A percentile compares a stretch with the other conserved stretches of the same genome.
Conservation (phyloP, 2,797 vertebrate species). For the Anguilla megastoma region DNA sequence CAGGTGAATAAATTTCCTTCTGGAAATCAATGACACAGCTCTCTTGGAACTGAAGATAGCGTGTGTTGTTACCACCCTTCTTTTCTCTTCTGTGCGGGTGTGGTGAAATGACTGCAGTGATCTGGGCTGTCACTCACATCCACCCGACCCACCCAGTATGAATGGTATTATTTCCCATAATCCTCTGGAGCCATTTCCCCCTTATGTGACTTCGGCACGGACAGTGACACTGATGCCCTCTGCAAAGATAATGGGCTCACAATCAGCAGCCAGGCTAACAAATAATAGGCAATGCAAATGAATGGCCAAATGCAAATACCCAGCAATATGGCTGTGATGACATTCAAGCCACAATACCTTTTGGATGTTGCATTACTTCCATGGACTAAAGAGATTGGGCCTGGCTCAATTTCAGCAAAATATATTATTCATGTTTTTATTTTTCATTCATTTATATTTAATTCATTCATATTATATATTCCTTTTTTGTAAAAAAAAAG, state of each 20-base stretch:
- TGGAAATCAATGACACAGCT: neutral
- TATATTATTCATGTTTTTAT: neutral
- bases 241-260: neutral
- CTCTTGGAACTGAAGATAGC: neutral
- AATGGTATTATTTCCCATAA: neutral
- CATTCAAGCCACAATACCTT: neutral
- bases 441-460: neutral
- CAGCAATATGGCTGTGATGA: neutral
- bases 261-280: neutral
- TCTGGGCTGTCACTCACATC: neutral
- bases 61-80: neutral
- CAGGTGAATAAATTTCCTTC: neutral
- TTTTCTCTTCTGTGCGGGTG: neutral
- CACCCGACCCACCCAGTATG: neutral
- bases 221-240: neutral
- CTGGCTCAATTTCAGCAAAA: neutral
- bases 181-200: neutral
- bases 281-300: constrained; percentile 1
- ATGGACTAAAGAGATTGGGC: neutral
- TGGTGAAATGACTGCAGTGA: neutral
- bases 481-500: neutral
- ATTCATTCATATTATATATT: neutral
- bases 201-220: neutral
- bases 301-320: neutral
- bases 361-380: neutral